Evolutionary conservation across 2,113 vertebrate genomes (phyloP).

Genomic region (Mormyrus iriodes): DNA sequence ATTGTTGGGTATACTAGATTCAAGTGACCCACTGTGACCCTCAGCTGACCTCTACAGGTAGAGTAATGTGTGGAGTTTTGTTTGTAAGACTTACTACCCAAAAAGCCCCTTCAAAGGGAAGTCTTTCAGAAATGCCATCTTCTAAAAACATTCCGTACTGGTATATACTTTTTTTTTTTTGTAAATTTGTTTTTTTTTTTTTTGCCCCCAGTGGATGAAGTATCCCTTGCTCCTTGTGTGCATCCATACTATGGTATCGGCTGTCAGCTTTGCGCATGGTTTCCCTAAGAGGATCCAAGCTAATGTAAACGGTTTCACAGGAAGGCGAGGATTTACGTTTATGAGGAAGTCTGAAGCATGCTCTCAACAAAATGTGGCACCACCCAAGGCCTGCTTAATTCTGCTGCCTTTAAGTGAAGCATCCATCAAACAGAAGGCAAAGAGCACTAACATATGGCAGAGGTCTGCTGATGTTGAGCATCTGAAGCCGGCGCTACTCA

Average conservation of each 20-base stretch:
- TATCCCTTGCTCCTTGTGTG: neutral
- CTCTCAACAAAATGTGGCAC: neutral
- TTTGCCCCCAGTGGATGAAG: neutral
- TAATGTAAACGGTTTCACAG: neutral
- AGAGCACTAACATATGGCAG: neutral
- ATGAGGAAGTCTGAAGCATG: neutral
- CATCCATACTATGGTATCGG: neutral
- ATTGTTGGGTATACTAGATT: neutral
- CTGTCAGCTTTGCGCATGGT: neutral
- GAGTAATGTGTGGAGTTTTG: neutral
- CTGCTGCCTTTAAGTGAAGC: neutral
- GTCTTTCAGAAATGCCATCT: neutral
- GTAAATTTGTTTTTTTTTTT: neutral
- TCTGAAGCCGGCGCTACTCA: neutral
- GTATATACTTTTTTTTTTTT: neutral
- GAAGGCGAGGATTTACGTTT: neutral
- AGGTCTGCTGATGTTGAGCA: constrained; percentile 4
- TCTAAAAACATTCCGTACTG: neutral
- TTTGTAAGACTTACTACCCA: neutral
- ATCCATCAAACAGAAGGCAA: constrained; percentile 2
- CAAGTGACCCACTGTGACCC: neutral
- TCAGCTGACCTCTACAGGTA: neutral
- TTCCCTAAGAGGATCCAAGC: neutral
- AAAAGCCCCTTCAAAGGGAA: neutral
- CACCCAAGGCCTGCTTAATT: neutral